phyloP scores from a whole-genome alignment of 2,797 vertebrate genomes.

The Remorina albescens region DNA sequence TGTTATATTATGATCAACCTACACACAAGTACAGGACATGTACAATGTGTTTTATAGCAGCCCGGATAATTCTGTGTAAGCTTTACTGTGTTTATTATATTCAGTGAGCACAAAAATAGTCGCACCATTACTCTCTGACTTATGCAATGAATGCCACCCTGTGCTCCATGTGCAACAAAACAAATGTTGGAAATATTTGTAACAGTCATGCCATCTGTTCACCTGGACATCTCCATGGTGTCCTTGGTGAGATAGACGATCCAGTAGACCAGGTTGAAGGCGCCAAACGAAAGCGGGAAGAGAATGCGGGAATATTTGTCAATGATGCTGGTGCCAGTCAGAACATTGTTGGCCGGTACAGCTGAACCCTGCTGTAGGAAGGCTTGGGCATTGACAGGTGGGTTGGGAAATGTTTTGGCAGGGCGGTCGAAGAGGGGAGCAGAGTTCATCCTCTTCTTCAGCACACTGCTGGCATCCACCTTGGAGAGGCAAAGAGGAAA shows the following conservation, averaged over 20 bases:
- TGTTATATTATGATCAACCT: not conserved
- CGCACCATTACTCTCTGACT: conserved; percentile 1
- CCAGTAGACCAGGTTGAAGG: conserved; percentile 98
- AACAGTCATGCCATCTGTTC: conserved; percentile 50
- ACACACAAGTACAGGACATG: not conserved
- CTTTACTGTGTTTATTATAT: not conserved
- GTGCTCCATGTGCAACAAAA: not conserved
- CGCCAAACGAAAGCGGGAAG: conserved; percentile 95
- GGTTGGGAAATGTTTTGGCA: conserved; percentile 81
- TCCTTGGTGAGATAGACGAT: conserved; percentile 98
- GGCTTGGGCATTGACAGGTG: conserved; percentile 75
- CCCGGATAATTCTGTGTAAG: not conserved
- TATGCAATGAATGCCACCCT: conserved; percentile 7
- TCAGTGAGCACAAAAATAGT: not conserved
- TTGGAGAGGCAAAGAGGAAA: conserved; percentile 42
- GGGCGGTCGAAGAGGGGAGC: conserved; percentile 83
- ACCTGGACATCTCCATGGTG: conserved; percentile 94
- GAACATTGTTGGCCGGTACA: conserved; percentile 74
- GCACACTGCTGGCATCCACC: conserved; percentile 87
- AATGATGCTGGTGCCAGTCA: conserved; percentile 94
- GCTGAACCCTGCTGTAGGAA: conserved; percentile 82
- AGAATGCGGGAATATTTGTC: conserved; percentile 97
- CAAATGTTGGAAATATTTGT: conserved; percentile 13
- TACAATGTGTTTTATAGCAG: not conserved
- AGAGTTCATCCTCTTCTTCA: conserved; percentile 94